Conservation (phyloP, 1,140 invertebrate genomes). For the Oryzaephilus surinamensis region DNA sequence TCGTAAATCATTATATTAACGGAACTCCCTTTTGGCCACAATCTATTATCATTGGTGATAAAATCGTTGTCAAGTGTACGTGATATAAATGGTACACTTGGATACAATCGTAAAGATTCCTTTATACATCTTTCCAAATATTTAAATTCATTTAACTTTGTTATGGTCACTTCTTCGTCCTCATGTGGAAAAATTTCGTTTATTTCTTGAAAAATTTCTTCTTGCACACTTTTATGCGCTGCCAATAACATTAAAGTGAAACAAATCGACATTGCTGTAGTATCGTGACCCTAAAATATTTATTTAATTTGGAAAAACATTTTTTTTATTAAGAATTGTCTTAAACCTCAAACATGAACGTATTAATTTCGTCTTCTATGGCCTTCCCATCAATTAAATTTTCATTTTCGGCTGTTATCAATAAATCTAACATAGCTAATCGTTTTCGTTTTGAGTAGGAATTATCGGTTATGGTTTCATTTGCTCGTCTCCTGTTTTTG, state of each 20-base stretch:
- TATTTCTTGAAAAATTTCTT: constrained; percentile 39
- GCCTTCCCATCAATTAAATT: constrained; percentile 47
- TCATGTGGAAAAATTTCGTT: constrained; percentile 44
- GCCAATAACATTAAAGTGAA: constrained; percentile 34
- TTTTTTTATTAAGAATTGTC: no score
- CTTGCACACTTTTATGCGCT: constrained; percentile 23
- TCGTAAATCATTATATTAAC: constrained; percentile 10
- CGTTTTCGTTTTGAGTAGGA: constrained; percentile 39
- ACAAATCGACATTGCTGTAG: constrained; percentile 31
- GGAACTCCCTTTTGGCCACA: background rate
- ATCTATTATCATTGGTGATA: constrained; percentile 24
- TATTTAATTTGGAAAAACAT: no score
- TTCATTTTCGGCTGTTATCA: constrained; percentile 47
- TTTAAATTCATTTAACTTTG: constrained; percentile 49
- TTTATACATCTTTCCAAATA: constrained; percentile 56
- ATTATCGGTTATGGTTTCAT: constrained; percentile 1
- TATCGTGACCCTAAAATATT: constrained; percentile 40
- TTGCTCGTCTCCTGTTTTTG: constrained; percentile 10
- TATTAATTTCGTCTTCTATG: constrained; percentile 74
- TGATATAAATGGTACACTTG: constrained; percentile 57
- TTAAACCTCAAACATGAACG: constrained; percentile 77
- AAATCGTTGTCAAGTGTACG: constrained; percentile 41
- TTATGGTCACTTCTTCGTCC: constrained; percentile 43
- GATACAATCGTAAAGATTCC: constrained; percentile 49
- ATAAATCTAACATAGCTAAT: constrained; percentile 70